Evolutionary conservation across 2,797 vertebrate species (phyloP), one percentile per base, ranked within the genome.

Genomic region (Pitangus sulphuratus): DNA sequence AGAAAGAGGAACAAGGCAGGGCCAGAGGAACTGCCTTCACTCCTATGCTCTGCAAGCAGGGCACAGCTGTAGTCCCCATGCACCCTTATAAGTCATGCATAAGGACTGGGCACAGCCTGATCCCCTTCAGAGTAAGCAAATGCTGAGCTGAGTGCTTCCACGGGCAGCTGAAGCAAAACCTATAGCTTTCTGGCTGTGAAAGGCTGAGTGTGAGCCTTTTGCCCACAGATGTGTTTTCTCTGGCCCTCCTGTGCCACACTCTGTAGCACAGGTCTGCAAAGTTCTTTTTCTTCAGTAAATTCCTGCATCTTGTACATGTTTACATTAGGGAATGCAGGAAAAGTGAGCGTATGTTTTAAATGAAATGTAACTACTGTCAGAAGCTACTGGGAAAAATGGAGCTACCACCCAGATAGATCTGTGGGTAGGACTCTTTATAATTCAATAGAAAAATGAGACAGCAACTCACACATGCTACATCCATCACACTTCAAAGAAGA

Each of bases 371-470:
- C 66, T 94, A 95, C 81, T 95, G 90, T 92, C 72, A 96, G 86
- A 96, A 97, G 90, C 78, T 80, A 96, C 70, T 86, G 84, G 80
- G 86, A 88, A 95, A 96, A 94, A 94, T 76, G 58, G 93, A 86
- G 48, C 92, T 75, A 81, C 94, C 83, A 95, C 85, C 81, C 86
- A 97, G 78, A 33, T 77, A 95, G 91, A 96, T 89, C 64, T 92
- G 80, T 68, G 87, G 70, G 45, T 60, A 84, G 42, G 1, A 54
- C 93, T 89, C 94, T 84, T 48, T 77, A 90, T 88, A 96, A 97
- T 95, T 96, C 75, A 93, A 54, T 92, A 89, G 93, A 79, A 96
- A 97, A 95, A 79, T 84, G 94, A 96, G 94, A 94, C 86, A 69
- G 72, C 78, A 93, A 86, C 88, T 90, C 89, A 80, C 93, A 90